These are phyloP conservation scores for Carollia perspicillata DNA, from an alignment of 2,113 vertebrate genomes.

Conservation along the genomic window DNA sequence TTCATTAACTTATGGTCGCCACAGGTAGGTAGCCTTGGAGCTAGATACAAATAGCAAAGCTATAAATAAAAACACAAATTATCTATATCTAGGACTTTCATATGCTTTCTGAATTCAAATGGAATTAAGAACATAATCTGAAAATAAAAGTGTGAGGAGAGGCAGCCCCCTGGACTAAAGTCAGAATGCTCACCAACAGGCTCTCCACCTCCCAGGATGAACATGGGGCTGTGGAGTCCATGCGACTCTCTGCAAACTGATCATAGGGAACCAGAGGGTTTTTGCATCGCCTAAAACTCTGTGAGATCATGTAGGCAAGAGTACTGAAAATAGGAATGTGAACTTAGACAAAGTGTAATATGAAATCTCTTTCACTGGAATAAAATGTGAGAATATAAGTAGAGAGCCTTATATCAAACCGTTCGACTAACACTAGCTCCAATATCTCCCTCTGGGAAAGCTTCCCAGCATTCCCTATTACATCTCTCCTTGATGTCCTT, in stretches of 20 bases:
- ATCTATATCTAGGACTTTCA: not conserved
- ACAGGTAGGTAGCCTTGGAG: not conserved
- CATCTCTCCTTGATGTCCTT: not conserved
- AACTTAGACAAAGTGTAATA: not conserved
- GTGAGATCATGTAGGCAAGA: not conserved
- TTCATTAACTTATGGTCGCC: not conserved
- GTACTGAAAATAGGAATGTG: not conserved
- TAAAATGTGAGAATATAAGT: not conserved
- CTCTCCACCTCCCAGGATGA: not conserved
- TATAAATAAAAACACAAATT: not conserved
- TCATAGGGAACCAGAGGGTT: not conserved
- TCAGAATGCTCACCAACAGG: not conserved
- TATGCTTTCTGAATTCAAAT: not conserved
- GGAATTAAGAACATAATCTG: not conserved
- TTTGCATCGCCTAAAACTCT: not conserved
- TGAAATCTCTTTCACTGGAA: not conserved
- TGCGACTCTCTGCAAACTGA: not conserved
- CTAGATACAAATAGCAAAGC: not conserved
- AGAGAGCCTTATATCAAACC: not conserved
- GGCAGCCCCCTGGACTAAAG: not conserved
- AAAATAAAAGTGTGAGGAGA: not conserved
- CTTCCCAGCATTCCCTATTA: not conserved
- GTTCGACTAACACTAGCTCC: not conserved
- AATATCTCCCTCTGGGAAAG: not conserved
- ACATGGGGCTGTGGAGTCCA: too few species aligned